Conservation (phyloP, 1,140 invertebrate genomes). For the Drosophila ficusphila region DNA sequence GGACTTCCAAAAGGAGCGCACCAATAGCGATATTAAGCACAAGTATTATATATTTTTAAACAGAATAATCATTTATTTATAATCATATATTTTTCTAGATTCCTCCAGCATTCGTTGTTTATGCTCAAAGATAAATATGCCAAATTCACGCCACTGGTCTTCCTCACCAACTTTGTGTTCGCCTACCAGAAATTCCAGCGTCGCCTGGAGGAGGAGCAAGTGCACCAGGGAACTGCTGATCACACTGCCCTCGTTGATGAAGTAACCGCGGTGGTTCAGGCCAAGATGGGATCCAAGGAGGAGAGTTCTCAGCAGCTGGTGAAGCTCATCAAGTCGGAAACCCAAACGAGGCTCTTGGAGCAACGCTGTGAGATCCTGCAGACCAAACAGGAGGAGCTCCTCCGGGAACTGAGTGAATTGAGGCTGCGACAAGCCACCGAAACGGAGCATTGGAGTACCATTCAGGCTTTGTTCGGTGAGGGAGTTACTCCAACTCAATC, state of each 20-base stretch:
- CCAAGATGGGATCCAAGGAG: conserved; percentile 34
- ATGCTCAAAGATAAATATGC: conserved; percentile 77
- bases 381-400: conserved; percentile 43
- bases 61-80: too few relatives aligned
- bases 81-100: too few relatives aligned
- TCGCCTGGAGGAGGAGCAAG: conserved; percentile 38
- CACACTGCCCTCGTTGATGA: conserved; percentile 15
- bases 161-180: conserved; percentile 80
- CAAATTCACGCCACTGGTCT: conserved; percentile 82
- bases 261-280: conserved; percentile 32
- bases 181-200: conserved; percentile 65
- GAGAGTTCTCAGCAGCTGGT: conserved; percentile 74
- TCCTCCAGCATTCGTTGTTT: conserved; percentile 72
- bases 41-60: too few relatives aligned
- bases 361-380: conserved; percentile 62
- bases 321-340: conserved; percentile 75
- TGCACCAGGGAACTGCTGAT: conserved; percentile 12
- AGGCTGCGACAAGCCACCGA: conserved; percentile 59
- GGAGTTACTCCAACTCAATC: neutral
- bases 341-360: conserved; percentile 66
- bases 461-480: conserved; percentile 69
- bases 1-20: conserved; percentile 68
- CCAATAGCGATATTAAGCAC: conserved; percentile 65
- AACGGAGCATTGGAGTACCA: conserved; percentile 78
- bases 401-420: conserved; percentile 55